Conservation (phyloP, 2,888 invertebrate species). For the Agrotis puta region DNA sequence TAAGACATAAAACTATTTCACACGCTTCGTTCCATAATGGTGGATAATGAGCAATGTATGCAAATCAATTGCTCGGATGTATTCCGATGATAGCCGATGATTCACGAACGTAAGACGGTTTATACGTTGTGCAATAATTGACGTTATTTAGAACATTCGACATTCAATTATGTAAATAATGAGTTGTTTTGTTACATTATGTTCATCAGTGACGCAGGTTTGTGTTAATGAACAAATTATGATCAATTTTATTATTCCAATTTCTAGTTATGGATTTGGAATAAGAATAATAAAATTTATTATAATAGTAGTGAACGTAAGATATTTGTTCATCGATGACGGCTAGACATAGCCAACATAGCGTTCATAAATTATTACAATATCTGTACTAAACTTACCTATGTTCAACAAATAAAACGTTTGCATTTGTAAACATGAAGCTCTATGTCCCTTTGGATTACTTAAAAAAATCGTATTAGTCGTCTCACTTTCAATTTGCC, state of each 20-base stretch:
- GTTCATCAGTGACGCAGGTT: conserved; percentile 4
- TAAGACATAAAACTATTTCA: conserved; percentile 54
- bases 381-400: too few relatives aligned
- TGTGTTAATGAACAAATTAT: not conserved
- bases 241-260: not conserved
- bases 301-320: not conserved
- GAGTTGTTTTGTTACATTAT: conserved; percentile 22
- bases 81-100: conserved; percentile 47
- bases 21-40: conserved; percentile 41
- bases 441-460: too few relatives aligned
- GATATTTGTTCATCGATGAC: too few relatives aligned
- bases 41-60: conserved; percentile 64
- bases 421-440: too few relatives aligned
- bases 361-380: too few relatives aligned
- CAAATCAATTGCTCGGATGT: conserved; percentile 55
- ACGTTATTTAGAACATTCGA: conserved; percentile 44
- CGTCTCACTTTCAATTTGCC: too few relatives aligned
- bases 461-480: too few relatives aligned
- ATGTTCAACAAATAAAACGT: too few relatives aligned
- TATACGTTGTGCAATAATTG: conserved; percentile 44
- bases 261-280: too few relatives aligned
- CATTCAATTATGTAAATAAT: conserved; percentile 35
- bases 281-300: not conserved
- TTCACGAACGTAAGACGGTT: conserved; percentile 26
- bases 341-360: too few relatives aligned